A percentile compares a stretch with the other conserved stretches of the same genome.
These are phyloP conservation scores for Melipona beecheii DNA, from an alignment of 2,888 invertebrate genomes.

Conservation along the genomic window DNA sequence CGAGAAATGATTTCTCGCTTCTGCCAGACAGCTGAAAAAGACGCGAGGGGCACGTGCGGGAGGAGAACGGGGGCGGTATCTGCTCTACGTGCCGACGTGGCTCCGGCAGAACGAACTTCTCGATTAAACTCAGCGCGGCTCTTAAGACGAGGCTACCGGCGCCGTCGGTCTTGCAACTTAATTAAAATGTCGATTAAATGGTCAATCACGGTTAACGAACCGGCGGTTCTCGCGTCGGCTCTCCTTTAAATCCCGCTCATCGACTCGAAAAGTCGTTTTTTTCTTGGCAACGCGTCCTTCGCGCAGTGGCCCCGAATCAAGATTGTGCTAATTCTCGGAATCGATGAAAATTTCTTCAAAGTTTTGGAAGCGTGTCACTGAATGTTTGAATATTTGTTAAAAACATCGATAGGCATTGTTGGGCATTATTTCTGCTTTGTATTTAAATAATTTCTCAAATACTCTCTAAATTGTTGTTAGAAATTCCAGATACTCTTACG, in stretches of 20 bases:
- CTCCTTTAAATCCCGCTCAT: slow-evolving; percentile 21
- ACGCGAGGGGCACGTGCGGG: slow-evolving; percentile 9
- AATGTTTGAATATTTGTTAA: too few relatives aligned
- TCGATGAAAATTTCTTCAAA: too few relatives aligned
- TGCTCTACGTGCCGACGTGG: slow-evolving; percentile 45
- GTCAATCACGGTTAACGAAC: slow-evolving; percentile 78
- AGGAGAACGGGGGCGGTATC: slow-evolving; percentile 2
- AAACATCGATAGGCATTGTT: too few relatives aligned
- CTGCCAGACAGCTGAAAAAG: neutral
- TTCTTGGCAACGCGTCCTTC: too few relatives aligned
- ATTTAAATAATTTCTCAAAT: too few relatives aligned
- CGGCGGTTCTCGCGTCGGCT: slow-evolving; percentile 29
- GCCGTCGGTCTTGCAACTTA: slow-evolving; percentile 70
- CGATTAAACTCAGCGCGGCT: slow-evolving; percentile 60
- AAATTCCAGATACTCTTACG: too few relatives aligned
- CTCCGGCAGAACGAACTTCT: slow-evolving; percentile 41
- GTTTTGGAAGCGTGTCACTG: too few relatives aligned
- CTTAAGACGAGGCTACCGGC: slow-evolving; percentile 71
- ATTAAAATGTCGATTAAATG: slow-evolving; percentile 80
- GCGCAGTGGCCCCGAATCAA: too few relatives aligned
- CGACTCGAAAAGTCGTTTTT: neutral
- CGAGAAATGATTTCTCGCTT: neutral
- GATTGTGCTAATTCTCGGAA: too few relatives aligned
- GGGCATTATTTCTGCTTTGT: too few relatives aligned
- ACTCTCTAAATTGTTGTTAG: too few relatives aligned